Evolutionary conservation across 2,113 vertebrate genomes (phyloP).

Genomic region (Pseudois nayaur): DNA sequence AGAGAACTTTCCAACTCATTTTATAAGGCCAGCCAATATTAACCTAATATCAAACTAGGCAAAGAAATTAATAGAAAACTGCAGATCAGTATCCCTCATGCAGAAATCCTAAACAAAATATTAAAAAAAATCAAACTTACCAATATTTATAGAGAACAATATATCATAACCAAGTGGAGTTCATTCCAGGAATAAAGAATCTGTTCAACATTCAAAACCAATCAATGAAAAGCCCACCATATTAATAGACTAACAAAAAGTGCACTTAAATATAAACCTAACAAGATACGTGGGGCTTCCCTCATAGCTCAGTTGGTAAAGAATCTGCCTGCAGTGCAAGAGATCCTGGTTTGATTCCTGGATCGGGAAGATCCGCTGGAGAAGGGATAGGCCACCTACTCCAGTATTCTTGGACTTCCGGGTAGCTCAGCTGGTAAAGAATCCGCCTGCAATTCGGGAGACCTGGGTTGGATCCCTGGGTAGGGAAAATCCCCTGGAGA

Average conservation of each 20-base stretch:
- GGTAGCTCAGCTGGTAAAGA: not conserved
- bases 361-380: accelerated
- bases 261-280: not conserved
- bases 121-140: not conserved
- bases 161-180: not conserved
- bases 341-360: not conserved
- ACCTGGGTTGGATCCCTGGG: not conserved
- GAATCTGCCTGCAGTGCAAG: not conserved
- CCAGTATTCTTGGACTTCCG: not conserved
- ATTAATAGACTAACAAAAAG: not conserved
- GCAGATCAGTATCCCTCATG: not conserved
- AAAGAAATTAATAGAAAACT: not conserved
- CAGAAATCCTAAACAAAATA: not conserved
- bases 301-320: not conserved
- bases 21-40: not conserved
- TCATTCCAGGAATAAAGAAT: not conserved
- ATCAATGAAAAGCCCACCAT: not conserved
- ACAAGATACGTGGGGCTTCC: not conserved
- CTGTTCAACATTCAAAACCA: not conserved
- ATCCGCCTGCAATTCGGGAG: accelerated
- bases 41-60: not conserved
- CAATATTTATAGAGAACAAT: not conserved
- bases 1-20: not conserved
- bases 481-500: not conserved
- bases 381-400: not conserved